These are phyloP conservation scores for Nothura maculosa DNA, from an alignment of 2,797 vertebrate genomes.

Conservation along the genomic window DNA sequence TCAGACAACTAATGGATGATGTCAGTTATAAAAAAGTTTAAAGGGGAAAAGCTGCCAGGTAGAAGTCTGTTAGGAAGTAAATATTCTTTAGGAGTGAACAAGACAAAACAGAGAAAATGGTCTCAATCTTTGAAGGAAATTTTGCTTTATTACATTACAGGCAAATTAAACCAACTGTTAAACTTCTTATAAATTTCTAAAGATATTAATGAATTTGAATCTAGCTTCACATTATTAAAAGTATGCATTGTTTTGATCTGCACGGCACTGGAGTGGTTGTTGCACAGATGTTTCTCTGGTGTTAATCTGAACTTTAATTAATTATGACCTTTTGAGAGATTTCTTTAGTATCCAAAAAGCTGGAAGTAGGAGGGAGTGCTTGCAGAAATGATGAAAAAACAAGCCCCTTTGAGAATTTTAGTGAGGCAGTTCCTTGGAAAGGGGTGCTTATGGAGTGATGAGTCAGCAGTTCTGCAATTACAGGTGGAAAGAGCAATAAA, in stretches of 20 bases:
- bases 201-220: slow-evolving; percentile 64
- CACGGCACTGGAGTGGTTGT: slow-evolving; percentile 45
- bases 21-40: background rate
- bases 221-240: slow-evolving; percentile 61
- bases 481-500: slow-evolving; percentile 81
- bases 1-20: background rate
- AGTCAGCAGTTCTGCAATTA: slow-evolving; percentile 78
- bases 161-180: slow-evolving; percentile 65
- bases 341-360: slow-evolving; percentile 17
- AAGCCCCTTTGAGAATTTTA: slow-evolving; percentile 50
- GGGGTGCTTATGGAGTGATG: slow-evolving; percentile 56
- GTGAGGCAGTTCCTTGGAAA: background rate
- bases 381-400: slow-evolving; percentile 54
- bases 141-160: slow-evolving; percentile 34
- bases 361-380: background rate
- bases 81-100: background rate
- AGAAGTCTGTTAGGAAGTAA: slow-evolving; percentile 18
- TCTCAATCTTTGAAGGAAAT: slow-evolving; percentile 31
- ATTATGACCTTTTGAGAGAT: slow-evolving; percentile 51
- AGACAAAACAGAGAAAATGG: slow-evolving; percentile 38
- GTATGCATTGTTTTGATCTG: slow-evolving; percentile 25
- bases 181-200: slow-evolving; percentile 49
- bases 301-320: slow-evolving; percentile 73
- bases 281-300: slow-evolving; percentile 42
- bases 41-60: background rate